These are phyloP conservation scores for Ageneiosus marmoratus DNA, from an alignment of 2,113 vertebrate species.

Conservation along the genomic window DNA sequence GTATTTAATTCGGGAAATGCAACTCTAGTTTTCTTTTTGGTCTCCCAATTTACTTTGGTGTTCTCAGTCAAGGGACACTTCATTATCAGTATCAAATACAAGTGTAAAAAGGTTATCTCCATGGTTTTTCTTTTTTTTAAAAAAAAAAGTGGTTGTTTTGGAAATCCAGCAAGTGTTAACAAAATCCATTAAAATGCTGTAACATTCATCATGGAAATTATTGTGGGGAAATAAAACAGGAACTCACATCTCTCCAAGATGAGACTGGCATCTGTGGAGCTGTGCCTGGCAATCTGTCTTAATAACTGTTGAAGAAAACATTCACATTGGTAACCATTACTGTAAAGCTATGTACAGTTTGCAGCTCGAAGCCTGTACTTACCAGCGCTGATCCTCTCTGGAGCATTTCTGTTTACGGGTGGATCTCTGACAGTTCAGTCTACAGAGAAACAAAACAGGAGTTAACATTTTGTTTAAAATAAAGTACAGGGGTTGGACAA, in stretches of 20 bases:
- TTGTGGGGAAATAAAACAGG: not conserved
- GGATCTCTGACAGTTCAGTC: not conserved
- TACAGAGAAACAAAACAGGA: not conserved
- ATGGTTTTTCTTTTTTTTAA: too few relatives aligned
- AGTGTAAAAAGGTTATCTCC: not conserved
- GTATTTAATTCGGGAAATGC: too few relatives aligned
- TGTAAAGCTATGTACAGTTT: not conserved
- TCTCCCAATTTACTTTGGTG: not conserved
- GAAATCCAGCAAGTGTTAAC: not conserved
- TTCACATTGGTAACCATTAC: not conserved
- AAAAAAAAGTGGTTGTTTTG: not conserved
- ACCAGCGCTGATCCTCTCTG: slow-evolving; percentile 70
- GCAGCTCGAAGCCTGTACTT: rapidly evolving
- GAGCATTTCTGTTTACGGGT: slow-evolving; percentile 63
- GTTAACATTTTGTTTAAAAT: not conserved
- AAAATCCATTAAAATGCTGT: not conserved
- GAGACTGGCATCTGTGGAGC: slow-evolving; percentile 71
- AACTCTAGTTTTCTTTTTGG: not conserved
- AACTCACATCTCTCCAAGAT: slow-evolving; percentile 91
- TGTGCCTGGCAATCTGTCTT: slow-evolving; percentile 77
- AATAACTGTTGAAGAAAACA: slow-evolving; percentile 72
- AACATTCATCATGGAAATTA: not conserved
- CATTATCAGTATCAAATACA: not conserved
- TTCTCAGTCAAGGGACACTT: not conserved
- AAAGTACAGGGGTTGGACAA: not conserved